Evolutionary conservation across 2,888 invertebrate genomes (phyloP), one percentile per base, ranked within the genome.

Genomic region (Acleris literana): DNA sequence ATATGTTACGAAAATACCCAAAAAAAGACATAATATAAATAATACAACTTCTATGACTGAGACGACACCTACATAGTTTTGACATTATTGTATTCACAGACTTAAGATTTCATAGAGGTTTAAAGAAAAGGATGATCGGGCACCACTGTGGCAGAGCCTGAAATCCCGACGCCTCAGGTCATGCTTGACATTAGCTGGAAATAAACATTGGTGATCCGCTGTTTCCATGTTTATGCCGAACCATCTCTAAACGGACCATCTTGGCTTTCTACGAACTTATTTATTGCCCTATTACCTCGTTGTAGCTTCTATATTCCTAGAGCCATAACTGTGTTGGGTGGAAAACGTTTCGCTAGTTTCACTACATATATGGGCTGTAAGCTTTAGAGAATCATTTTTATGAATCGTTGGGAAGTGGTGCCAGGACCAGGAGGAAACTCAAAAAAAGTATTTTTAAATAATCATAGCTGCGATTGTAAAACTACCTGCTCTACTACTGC

Each of bases 141-240:
- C 51, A 20, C 57, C 57, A 57, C 48, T 66, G 66, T 66, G 11
- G 66, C 56, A 20, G 56, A 11, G n/a, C 52, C 61, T 33, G 49
- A 20, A 20, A 53, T 52, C 61, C 56, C 56, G 33, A 52, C 62
- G 66, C 66, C 66, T 46, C 56, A 56, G 66, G 66, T 66, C 33
- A 66, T 57, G 57, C 57, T 66, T 66, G 66, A 66, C 66, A 66
- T 66, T 66, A 61, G 57, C 62, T 62, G 17, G 66, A 62, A 66
- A 66, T 66, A 66, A 66, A 66, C 66, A 66, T 66, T 62, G 66
- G 39, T 56, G 66, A 66, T 66, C 56, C 61, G 61, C 65, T 3
- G 57, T 57, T 66, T 62, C 66, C 66, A 66, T 52, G 66, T 62
- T 66, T 49, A 61, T 57, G 62, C 66, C 62, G 25, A 57, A 57